Evolutionary conservation across 2,113 vertebrate genomes (phyloP), one percentile per base, ranked within the genome.

Genomic region (Melozone crissalis): DNA sequence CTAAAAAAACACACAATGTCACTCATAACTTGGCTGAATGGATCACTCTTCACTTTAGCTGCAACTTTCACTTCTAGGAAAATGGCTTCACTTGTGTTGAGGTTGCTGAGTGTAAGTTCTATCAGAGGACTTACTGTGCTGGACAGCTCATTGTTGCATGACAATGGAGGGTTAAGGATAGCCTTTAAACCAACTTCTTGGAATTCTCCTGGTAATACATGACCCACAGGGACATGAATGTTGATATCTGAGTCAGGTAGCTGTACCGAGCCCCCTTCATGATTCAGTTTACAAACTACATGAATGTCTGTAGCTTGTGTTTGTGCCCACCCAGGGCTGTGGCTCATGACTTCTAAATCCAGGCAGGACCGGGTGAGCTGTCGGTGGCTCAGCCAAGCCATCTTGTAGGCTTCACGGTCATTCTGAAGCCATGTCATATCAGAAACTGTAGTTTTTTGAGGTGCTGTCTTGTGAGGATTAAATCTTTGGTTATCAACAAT

Each of bases 301-400:
- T 98, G 98, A 51, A 98, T 98, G 86, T 99, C 98, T 19, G 98
- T 97, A 73, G 98, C 98, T 96, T 99, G 99, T 0, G 99, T 99
- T 97, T 99, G 99, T 78, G 99, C 98, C 99, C 99, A 99, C 30
- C 99, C 99, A 13, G 97, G 99, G 90, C 98, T 99, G 69, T 99
- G 98, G 91, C 98, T 99, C 85, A 99, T 98, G 75, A 98, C 95
- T 83, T 98, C 98, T 75, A 99, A 97, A 97, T 99, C 98, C 69
- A 99, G 88, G 74, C 99, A 99, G 39, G 99, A 99, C 14, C 99
- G 98, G 2, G 99, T 99, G 27, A 99, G 97, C 81, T 99, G 99
- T 52, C 99, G 98, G 72, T 99, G 99, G 96, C 98, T 99, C 96
- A 99, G 78, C 99, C 99, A 99, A 80, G 99, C 99, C 98, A 99